Evolutionary conservation across 2,113 vertebrate genomes (phyloP).

Genomic region (Cyprinodon variegatus): DNA sequence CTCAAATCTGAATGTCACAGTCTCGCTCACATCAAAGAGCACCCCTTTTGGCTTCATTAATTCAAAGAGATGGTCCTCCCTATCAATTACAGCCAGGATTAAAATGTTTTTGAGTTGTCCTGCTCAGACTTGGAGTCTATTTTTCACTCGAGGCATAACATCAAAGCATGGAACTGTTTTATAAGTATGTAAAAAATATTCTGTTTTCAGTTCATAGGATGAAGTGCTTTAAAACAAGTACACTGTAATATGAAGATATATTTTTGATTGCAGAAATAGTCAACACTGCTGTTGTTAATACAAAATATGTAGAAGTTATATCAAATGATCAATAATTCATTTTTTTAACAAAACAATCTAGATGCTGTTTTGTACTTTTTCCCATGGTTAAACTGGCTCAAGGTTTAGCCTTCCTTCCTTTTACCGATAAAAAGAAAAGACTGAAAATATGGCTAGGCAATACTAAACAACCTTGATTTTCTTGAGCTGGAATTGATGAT

Average conservation of each 20-base stretch:
- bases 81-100: slow-evolving; percentile 68
- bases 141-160: slow-evolving; percentile 58
- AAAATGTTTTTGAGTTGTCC: slow-evolving; percentile 68
- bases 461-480: background rate
- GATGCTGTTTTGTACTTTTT: background rate
- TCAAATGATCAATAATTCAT: slow-evolving; percentile 10
- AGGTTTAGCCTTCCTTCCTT: background rate
- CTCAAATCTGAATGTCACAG: slow-evolving; percentile 74
- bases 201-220: slow-evolving; percentile 26
- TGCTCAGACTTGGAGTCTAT: slow-evolving; percentile 46
- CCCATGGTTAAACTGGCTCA: background rate
- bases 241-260: slow-evolving; percentile 2
- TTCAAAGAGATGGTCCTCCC: slow-evolving; percentile 57
- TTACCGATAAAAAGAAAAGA: background rate
- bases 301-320: background rate
- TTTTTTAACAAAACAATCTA: background rate
- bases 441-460: background rate
- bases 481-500: background rate
- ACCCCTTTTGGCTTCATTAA: slow-evolving; percentile 69
- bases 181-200: slow-evolving; percentile 23
- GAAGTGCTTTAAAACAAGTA: slow-evolving; percentile 4
- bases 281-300: background rate
- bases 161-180: slow-evolving; percentile 39
- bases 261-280: background rate
- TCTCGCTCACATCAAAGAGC: slow-evolving; percentile 70